Evolutionary conservation across 2,888 invertebrate genomes (phyloP).

Genomic region (Scaptomyza cyrtandrae): DNA sequence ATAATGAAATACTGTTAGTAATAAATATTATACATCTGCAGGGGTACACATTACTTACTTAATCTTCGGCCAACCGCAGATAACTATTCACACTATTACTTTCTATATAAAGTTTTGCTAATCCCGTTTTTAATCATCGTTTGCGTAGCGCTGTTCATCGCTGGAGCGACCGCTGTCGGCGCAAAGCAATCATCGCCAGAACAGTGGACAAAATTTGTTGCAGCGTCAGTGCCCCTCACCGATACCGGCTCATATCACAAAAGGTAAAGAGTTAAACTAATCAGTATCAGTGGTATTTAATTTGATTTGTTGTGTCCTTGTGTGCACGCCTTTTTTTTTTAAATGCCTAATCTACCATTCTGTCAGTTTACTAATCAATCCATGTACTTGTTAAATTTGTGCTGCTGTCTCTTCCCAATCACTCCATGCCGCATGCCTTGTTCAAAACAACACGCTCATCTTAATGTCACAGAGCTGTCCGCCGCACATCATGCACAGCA

Average conservation of each 20-base stretch:
- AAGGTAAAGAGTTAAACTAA: conserved; percentile 85
- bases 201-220: conserved; percentile 81
- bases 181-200: conserved; percentile 82
- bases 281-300: not conserved
- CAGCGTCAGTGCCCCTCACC: conserved; percentile 88
- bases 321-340: conserved; percentile 55
- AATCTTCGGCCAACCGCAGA: not conserved
- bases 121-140: not conserved
- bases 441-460: conserved; percentile 43
- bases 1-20: no score
- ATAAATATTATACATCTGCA: not conserved
- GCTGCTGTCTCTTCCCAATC: conserved; percentile 42
- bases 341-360: conserved; percentile 59
- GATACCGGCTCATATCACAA: conserved; percentile 91
- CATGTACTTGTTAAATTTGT: conserved; percentile 53
- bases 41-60: not conserved
- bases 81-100: no score
- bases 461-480: conserved; percentile 79
- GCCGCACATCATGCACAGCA: conserved; percentile 82
- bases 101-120: not conserved
- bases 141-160: conserved; percentile 90
- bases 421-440: conserved; percentile 67
- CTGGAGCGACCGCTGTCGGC: conserved; percentile 91
- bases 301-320: conserved; percentile 45
- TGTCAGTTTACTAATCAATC: conserved; percentile 68